A percentile compares a stretch with the other conserved stretches of the same genome.
Evolutionary conservation across 2,797 vertebrate genomes (phyloP).

Genomic region (Gymnothorax reevesii): DNA sequence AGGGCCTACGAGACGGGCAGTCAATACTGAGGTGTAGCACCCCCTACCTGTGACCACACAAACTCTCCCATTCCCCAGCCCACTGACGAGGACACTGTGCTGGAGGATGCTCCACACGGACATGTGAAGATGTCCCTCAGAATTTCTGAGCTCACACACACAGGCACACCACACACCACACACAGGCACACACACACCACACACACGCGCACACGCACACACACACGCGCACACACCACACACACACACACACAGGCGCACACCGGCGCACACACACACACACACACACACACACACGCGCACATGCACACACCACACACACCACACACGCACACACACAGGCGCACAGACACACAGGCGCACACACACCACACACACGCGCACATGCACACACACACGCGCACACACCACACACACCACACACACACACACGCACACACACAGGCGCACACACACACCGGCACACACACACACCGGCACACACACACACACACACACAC

Average conservation of each 20-base stretch:
- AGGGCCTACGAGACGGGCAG: slow-evolving; percentile 78
- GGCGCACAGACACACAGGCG: too few species aligned
- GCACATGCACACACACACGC: not conserved
- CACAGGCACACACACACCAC: not conserved
- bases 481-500: not conserved
- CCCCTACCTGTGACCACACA: too few species aligned
- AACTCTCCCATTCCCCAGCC: too few species aligned
- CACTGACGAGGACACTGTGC: not conserved
- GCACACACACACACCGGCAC: too few species aligned
- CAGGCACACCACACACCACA: not conserved
- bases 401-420: not conserved
- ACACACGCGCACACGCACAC: not conserved
- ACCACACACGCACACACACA: not conserved
- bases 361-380: not conserved
- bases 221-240: not conserved
- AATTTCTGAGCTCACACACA: not conserved
- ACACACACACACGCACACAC: not conserved
- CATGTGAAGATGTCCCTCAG: not conserved
- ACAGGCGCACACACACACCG: too few species aligned
- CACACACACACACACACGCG: not conserved
- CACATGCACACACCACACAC: not conserved
- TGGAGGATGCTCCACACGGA: not conserved
- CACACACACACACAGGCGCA: not conserved
- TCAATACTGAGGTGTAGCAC: not conserved
- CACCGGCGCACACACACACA: not conserved